Evolutionary conservation across 2,113 vertebrate species (phyloP), one percentile per base, ranked within the genome.

Genomic region (Epinephelus lanceolatus): DNA sequence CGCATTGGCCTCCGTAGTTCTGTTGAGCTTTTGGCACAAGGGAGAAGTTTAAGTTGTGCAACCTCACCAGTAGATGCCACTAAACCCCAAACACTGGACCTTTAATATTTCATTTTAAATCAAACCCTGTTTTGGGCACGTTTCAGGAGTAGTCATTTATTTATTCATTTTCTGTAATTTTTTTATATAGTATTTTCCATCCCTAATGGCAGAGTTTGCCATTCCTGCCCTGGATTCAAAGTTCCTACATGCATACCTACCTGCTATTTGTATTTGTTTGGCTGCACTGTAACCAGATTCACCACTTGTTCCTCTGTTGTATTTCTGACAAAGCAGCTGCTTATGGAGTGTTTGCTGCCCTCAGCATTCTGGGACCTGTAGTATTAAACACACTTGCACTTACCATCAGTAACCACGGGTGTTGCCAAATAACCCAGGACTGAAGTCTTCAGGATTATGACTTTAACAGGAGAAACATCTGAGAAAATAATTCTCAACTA

Each of bases 251-350:
- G 27, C 33, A 21, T 42, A n/a, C 17, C 45, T n/a, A 57, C 1
- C 12, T 52, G 25, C 59, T 21, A 7, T 40, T 27, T 72, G 25
- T 67, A 33, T 77, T 56, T 62, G 70, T 75, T 63, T 70, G 63
- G 63, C 27, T 70, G 21, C 65, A 42, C 7, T 63, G 51, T 21
- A 52, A 72, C 60, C 25, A 53, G 21, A 42, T n/a, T 23, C 15
- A 25, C 21, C 5, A 12, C 21, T 49, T 65, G 17, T 33, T 59
- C 11, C 14, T 57, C 8, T 55, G 52, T 72, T 19, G 19, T 63
- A 14, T 37, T 56, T 72, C 21, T 49, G 6, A 68, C 4, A 17
- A 78, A 73, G 42, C 47, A 18, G 62, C 7, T 53, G 47, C 25
- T 79, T 5, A 14, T 40, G 3, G 2, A 71, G 6, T 61, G 4